phyloP scores from a whole-genome alignment of 2,113 vertebrate genomes.

The Alethe diademata region DNA sequence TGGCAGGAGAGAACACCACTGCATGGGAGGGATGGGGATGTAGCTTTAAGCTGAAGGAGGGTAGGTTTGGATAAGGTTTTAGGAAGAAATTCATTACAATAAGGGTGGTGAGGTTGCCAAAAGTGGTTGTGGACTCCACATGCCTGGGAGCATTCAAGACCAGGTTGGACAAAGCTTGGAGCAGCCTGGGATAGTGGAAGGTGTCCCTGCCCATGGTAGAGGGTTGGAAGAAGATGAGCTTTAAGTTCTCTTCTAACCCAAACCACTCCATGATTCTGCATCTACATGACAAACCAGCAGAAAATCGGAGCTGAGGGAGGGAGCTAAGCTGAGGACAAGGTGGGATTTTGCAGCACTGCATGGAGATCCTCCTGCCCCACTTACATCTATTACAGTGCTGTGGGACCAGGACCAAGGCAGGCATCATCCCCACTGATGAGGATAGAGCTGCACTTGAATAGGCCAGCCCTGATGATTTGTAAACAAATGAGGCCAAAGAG shows the following conservation, averaged over 20 bases:
- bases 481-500: background rate
- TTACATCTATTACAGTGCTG: accelerated
- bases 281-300: accelerated
- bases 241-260: background rate
- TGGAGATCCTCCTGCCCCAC: background rate
- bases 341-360: background rate
- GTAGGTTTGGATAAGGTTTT: background rate
- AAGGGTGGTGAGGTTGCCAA: background rate
- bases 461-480: background rate
- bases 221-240: background rate
- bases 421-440: background rate
- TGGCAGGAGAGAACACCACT: background rate
- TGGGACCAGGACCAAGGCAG: background rate
- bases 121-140: background rate
- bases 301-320: background rate
- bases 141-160: background rate
- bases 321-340: accelerated
- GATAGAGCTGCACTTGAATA: background rate
- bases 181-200: background rate
- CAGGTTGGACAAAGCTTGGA: background rate
- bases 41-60: background rate
- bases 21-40: background rate
- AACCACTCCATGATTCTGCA: background rate
- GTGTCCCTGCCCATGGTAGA: background rate
- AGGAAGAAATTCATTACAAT: background rate